Conservation (phyloP, 2,113 vertebrate genomes). For the Otis tarda region DNA sequence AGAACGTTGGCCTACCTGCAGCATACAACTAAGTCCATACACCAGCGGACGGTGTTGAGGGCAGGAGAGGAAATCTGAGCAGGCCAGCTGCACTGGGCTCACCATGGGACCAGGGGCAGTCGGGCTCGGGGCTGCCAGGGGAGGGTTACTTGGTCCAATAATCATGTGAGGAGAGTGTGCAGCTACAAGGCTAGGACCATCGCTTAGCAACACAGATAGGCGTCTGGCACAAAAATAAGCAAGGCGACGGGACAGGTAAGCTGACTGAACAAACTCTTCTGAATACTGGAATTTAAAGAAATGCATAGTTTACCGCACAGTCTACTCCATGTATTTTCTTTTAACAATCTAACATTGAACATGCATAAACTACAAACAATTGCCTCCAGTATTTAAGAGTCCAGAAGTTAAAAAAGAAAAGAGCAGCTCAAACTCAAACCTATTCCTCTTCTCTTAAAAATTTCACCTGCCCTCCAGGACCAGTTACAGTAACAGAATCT, state of each 20-base stretch:
- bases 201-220: slow-evolving; percentile 71
- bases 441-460: not conserved
- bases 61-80: slow-evolving; percentile 74
- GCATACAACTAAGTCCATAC: slow-evolving; percentile 79
- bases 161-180: slow-evolving; percentile 72
- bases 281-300: slow-evolving; percentile 69
- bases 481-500: not conserved
- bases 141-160: slow-evolving; percentile 60
- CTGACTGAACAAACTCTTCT: slow-evolving; percentile 81
- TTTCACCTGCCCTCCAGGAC: not conserved
- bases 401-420: not conserved
- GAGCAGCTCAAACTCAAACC: not conserved
- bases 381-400: not conserved
- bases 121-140: slow-evolving; percentile 65
- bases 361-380: not conserved
- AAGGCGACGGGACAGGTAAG: slow-evolving; percentile 79
- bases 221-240: slow-evolving; percentile 80
- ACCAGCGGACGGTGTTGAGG: slow-evolving; percentile 77
- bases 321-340: not conserved
- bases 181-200: slow-evolving; percentile 59
- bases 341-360: not conserved
- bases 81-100: slow-evolving; percentile 66
- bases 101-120: slow-evolving; percentile 33
- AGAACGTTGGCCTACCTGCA: slow-evolving; percentile 67
- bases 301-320: not conserved